A percentile compares a stretch with the other conserved stretches of the same genome.
Evolutionary conservation across 2,888 invertebrate species (phyloP).

Genomic region (Heliconius charithonia): DNA sequence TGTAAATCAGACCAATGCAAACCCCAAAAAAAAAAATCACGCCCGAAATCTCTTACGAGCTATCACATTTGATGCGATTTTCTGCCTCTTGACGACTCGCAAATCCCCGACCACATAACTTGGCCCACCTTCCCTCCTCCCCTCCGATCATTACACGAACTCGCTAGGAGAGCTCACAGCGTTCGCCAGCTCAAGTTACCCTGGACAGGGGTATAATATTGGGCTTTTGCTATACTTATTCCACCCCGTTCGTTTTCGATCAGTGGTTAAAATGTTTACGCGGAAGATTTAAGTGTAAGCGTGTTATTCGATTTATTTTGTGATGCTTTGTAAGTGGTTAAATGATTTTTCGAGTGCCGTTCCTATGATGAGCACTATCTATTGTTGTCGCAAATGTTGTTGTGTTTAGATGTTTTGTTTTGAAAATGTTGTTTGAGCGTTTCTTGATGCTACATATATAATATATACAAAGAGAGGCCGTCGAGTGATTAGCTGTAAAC

Average conservation of each 20-base stretch:
- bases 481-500: too few species aligned
- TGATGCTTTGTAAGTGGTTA: constrained; percentile 25
- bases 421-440: not conserved
- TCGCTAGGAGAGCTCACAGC: not conserved
- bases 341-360: constrained; percentile 26
- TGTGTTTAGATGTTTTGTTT: not conserved
- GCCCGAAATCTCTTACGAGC: constrained; percentile 37
- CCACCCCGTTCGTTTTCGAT: constrained; percentile 57
- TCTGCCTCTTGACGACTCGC: constrained; percentile 71
- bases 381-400: not conserved
- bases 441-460: not conserved
- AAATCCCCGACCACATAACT: constrained; percentile 53
- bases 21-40: constrained; percentile 37
- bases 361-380: not conserved
- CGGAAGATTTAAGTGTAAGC: constrained; percentile 54
- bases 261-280: constrained; percentile 62
- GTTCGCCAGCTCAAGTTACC: constrained; percentile 42
- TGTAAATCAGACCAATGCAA: constrained; percentile 6
- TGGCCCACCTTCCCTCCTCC: constrained; percentile 41
- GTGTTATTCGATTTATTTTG: constrained; percentile 46
- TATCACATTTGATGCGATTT: constrained; percentile 68
- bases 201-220: constrained; percentile 51
- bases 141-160: not conserved
- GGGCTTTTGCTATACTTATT: constrained; percentile 56
- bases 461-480: too few species aligned